Evolutionary conservation across 2,797 vertebrate species (phyloP).

Genomic region (Sparus aurata): DNA sequence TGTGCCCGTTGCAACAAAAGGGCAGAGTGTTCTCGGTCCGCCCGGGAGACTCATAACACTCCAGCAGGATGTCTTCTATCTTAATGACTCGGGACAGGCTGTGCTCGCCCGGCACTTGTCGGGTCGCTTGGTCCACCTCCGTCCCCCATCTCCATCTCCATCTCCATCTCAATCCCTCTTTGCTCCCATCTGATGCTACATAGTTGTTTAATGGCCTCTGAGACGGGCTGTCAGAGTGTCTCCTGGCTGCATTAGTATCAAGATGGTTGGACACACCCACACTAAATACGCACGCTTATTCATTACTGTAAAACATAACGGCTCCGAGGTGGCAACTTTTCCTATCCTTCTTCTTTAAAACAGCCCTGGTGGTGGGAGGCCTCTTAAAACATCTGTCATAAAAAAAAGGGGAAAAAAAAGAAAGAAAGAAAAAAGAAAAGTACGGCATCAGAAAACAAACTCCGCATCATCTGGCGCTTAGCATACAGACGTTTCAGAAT

Average conservation of each 20-base stretch:
- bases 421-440: slow-evolving; percentile 8
- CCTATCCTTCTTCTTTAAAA: background rate
- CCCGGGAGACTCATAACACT: slow-evolving; percentile 45
- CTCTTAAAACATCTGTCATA: background rate
- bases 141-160: background rate
- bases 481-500: background rate
- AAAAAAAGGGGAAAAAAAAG: no score
- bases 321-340: background rate
- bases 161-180: background rate
- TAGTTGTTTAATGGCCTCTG: slow-evolving; percentile 36
- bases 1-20: slow-evolving; percentile 45
- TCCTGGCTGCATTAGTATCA: slow-evolving; percentile 1
- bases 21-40: slow-evolving; percentile 40
- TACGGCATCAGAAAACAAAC: background rate
- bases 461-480: background rate
- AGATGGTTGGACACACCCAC: slow-evolving; percentile 26
- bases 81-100: slow-evolving; percentile 55
- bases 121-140: slow-evolving; percentile 14
- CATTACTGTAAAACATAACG: background rate
- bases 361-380: no score
- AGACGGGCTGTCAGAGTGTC: background rate
- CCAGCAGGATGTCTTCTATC: slow-evolving; percentile 36
- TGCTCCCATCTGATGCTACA: slow-evolving; percentile 27
- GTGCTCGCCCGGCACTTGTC: slow-evolving; percentile 35
- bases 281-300: slow-evolving; percentile 10